These are phyloP conservation scores for Diabrotica undecimpunctata DNA, from an alignment of 1,140 invertebrate species.

Conservation along the genomic window DNA sequence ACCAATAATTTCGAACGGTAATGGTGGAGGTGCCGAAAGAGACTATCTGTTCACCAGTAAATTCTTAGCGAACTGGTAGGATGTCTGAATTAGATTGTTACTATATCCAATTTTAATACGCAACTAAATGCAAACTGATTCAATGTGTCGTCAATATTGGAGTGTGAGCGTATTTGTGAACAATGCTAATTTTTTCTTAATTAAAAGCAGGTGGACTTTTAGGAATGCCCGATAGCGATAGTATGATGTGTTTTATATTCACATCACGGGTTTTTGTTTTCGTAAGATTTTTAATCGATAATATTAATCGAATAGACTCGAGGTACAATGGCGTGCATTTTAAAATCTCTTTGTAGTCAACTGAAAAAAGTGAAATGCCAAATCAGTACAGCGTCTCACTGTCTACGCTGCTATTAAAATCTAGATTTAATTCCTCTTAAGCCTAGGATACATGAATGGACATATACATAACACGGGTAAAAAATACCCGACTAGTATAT, in stretches of 20 bases:
- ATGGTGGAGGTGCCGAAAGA: not conserved
- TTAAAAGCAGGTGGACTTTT: slow-evolving; percentile 9
- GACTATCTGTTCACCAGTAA: not conserved
- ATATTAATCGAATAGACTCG: not conserved
- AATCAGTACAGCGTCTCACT: no score
- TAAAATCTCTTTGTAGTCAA: no score
- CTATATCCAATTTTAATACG: not conserved
- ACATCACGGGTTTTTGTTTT: slow-evolving; percentile 9
- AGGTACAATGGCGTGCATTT: no score
- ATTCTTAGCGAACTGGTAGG: no score
- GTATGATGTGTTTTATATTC: not conserved
- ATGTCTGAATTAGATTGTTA: not conserved
- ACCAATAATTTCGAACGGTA: not conserved
- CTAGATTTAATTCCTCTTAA: no score
- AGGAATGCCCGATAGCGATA: not conserved
- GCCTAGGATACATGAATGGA: no score
- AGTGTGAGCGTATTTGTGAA: slow-evolving; percentile 5
- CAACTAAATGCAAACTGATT: not conserved
- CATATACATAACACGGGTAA: no score
- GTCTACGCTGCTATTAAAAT: no score
- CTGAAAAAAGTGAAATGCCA: no score
- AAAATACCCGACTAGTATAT: no score
- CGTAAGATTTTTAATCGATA: slow-evolving; percentile 3
- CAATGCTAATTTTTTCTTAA: slow-evolving; percentile 12
- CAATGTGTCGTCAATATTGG: not conserved